Evolutionary conservation across 2,113 vertebrate genomes (phyloP), one percentile per base, ranked within the genome.

Genomic region (Tyrannus savana): DNA sequence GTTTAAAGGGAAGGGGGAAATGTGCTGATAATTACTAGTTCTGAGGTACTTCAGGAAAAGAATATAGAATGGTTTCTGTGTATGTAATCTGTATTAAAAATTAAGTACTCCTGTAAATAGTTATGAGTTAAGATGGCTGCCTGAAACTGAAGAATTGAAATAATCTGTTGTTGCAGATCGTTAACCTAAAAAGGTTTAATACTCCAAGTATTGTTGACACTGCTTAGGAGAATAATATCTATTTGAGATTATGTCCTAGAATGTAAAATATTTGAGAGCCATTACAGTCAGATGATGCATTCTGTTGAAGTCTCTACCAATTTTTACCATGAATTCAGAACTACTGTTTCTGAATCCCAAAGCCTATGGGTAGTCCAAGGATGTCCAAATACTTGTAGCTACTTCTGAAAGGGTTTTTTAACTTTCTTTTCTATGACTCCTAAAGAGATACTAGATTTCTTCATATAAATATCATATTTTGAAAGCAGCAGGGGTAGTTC

Each of bases 141-240:
- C 92, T 30, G 30, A 84, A 96, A 42, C 33, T 30, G 63, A 83
- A 74, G 63, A 73, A 66, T 53, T 73, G 72, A 77, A 50, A 25
- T 58, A 39, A 83, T 80, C 78, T 91, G 28, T 72, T 72, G 37
- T 58, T 92, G 46, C 46, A 77, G 76, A 23, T 55, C 72, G 77
- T 94, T 86, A 86, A 67, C 59, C 62, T 80, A 63, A 41, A 88
- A 88, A 74, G 58, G 9, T 90, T 77, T 92, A 88, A 80, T 93
- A 28, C 22, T 90, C 41, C 39, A 58, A 75, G 55, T 25, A 6
- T 21, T 83, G 55, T 71, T 96, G 85, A 22, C 35, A 15, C 27
- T 76, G 18, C 7, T 81, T 35, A 67, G 63, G n/a, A 86, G 52
- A 95, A 77, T 55, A 50, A 42, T 71, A 73, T 50, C 25, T 0